Base-by-base conservation (phyloP, 2,797 vertebrate species). In the Esox lucius region DNA sequence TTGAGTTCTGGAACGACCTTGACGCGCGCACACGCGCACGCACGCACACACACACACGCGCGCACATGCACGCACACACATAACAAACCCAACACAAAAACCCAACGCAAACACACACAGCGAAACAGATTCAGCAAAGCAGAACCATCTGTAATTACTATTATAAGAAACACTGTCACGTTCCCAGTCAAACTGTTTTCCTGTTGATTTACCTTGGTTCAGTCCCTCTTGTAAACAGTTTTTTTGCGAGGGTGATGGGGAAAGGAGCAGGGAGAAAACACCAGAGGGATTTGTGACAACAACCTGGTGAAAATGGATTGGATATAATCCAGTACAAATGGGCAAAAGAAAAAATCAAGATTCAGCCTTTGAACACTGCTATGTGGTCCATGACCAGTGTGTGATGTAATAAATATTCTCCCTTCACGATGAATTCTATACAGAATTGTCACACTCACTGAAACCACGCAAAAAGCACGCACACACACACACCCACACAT, bases 91-190 rank as follows among this genome's bases (percentile, higher is more conserved):
- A 31, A 48, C 71, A 68, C 46, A 46, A 72, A 70, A 71, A 48
- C 59, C 28, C 67, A n/a, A n/a, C n/a, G n/a, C n/a, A n/a, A n/a
- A 65, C 19, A 61, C 61, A 64, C 8, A 24, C 68, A 24, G 24
- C 35, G 33, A 66, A 8, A 19, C 48, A 28, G 59, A 26, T 16
- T 2, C 46, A 53, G 39, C 56, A 51, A 53, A n/a, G 39, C 49
- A 68, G 73, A 66, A 65, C 5, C 1, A 70, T 68, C 75, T 81
- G 82, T 78, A 86, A 85, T 78, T 84, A 75, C 31, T 42, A 67
- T 75, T 79, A 71, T 68, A 78, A 80, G 77, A 75, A 72, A 78
- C 83, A 76, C 83, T 79, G 79, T 86, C 83, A 81, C 13, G 33
- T 77, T 84, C 62, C 66, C 22, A 53, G 53, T 76, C 83, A 81